Evolutionary conservation across 2,113 vertebrate genomes (phyloP).

Genomic region (Ginglymostoma cirratum): DNA sequence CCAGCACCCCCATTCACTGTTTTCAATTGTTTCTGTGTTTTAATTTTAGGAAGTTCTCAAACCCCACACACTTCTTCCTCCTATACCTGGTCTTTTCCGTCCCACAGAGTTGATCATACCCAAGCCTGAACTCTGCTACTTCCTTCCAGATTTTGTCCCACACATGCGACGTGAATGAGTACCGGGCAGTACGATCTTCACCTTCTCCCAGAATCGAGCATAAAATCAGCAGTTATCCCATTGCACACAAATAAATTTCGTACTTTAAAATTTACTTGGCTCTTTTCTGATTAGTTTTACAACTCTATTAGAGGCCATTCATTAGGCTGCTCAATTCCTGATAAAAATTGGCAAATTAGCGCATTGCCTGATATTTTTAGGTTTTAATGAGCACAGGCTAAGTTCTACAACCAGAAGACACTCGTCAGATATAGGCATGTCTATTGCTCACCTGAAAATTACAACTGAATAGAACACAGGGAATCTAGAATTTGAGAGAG

Average conservation of each 20-base stretch:
- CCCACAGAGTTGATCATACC: not conserved
- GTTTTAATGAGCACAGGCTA: too few species aligned
- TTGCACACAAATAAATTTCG: not conserved
- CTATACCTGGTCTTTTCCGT: not conserved
- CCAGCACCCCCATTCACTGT: not conserved
- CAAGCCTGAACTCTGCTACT: not conserved
- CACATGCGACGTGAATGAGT: not conserved
- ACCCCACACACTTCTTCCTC: not conserved
- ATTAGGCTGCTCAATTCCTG: not conserved
- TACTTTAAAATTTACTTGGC: not conserved
- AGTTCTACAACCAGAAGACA: not conserved
- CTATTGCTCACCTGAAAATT: not conserved
- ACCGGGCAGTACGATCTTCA: not conserved
- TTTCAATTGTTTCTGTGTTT: not conserved
- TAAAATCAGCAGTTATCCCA: not conserved
- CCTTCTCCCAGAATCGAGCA: not conserved
- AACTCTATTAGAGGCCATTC: not conserved
- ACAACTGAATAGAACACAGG: not conserved
- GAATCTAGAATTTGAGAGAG: not conserved
- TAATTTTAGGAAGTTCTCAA: not conserved
- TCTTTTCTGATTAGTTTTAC: not conserved
- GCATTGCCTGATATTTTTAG: too few species aligned
- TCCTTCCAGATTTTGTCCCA: not conserved
- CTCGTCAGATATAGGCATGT: not conserved
- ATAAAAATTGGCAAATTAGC: not conserved